Conservation (phyloP, 2,888 invertebrate species). For the Onthophagus sagittarius region DNA sequence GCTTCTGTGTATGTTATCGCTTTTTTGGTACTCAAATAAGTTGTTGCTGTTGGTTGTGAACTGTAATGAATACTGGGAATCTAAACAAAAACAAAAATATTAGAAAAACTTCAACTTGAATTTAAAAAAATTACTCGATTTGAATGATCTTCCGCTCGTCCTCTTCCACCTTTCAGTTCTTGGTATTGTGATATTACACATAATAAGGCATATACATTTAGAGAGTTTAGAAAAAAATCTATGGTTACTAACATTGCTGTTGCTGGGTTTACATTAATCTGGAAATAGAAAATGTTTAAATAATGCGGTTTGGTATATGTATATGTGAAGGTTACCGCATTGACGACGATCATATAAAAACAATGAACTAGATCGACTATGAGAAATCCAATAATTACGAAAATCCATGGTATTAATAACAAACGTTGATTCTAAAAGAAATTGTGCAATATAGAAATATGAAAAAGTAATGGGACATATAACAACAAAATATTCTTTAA, state of each 20-base stretch:
- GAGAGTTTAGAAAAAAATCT: slow-evolving; percentile 71
- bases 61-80: slow-evolving; percentile 55
- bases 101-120: slow-evolving; percentile 1
- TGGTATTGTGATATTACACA: slow-evolving; percentile 87
- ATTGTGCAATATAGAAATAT: too few relatives aligned
- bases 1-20: slow-evolving; percentile 49
- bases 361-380: slow-evolving; percentile 65
- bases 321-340: slow-evolving; percentile 55
- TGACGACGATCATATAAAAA: slow-evolving; percentile 60
- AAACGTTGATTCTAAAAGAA: slow-evolving; percentile 63
- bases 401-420: slow-evolving; percentile 72
- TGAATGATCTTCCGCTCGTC: slow-evolving; percentile 64
- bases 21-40: slow-evolving; percentile 51
- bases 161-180: slow-evolving; percentile 70
- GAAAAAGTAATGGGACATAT: background rate
- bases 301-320: background rate
- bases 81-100: too few relatives aligned
- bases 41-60: slow-evolving; percentile 54
- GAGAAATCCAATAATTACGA: slow-evolving; percentile 62
- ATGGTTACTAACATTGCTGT: slow-evolving; percentile 72
- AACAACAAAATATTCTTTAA: background rate
- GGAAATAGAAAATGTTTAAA: slow-evolving; percentile 41
- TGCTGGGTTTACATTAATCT: slow-evolving; percentile 69
- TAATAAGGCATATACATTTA: slow-evolving; percentile 77
- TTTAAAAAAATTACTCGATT: slow-evolving; percentile 52